Percentiles rank a stretch among this genome's conserved stretches.
phyloP scores from a whole-genome alignment of 2,113 vertebrate genomes.

The Sebastes schlegelii region DNA sequence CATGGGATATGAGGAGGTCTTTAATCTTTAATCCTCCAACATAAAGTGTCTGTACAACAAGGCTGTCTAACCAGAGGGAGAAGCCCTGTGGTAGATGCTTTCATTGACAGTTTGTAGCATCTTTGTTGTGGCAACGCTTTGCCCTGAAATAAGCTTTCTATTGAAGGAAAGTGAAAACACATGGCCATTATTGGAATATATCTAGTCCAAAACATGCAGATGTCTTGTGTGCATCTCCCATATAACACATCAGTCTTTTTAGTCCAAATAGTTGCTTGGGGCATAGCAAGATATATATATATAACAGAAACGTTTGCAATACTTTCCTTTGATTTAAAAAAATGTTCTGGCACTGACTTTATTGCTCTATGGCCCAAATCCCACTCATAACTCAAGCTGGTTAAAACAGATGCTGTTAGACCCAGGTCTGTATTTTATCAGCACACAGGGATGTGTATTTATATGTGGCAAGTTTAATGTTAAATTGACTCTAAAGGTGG shows the following conservation, averaged over 20 bases:
- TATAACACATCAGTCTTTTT: neutral
- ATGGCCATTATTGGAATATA: conserved; percentile 17
- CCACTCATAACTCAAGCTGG: neutral
- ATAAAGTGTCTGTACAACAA: conserved; percentile 1
- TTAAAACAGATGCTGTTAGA: conserved; percentile 3
- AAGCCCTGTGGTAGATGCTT: neutral
- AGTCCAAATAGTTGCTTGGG: neutral
- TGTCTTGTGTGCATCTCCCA: neutral
- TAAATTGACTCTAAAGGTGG: conserved; percentile 21
- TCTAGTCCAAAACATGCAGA: conserved; percentile 15
- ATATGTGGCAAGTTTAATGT: conserved; percentile 7
- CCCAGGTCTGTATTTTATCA: neutral
- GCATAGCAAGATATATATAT: neutral
- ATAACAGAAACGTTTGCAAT: neutral
- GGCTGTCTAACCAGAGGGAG: conserved; percentile 12
- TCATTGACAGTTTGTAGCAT: conserved; percentile 24
- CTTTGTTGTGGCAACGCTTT: conserved; percentile 9
- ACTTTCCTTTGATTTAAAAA: neutral
- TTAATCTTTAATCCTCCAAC: neutral
- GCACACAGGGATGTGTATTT: conserved; percentile 10
- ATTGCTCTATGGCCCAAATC: no score
- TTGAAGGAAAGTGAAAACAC: conserved; percentile 28
- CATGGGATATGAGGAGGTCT: neutral
- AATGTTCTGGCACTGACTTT: neutral
- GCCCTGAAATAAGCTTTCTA: conserved; percentile 1